Conservation (phyloP, 1,140 invertebrate genomes). For the Pseudomyrmex sp. region DNA sequence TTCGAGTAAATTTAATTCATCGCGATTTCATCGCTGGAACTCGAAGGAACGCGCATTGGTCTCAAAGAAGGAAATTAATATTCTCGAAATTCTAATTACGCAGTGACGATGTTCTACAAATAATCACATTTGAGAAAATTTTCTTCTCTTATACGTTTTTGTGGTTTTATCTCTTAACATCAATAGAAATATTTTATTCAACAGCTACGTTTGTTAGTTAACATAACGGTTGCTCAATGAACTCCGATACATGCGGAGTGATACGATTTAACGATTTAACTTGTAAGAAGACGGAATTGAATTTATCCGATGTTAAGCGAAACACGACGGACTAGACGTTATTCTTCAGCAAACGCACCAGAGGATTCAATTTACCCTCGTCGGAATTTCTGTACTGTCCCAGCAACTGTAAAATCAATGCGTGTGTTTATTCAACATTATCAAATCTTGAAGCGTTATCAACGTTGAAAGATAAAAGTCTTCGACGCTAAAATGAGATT, state of each 20-base stretch:
- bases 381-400: constrained; percentile 89
- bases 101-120: not conserved
- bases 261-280: not conserved
- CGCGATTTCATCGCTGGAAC: constrained; percentile 18
- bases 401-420: constrained; percentile 85
- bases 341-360: constrained; percentile 85
- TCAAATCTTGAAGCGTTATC: not conserved
- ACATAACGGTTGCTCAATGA: constrained; percentile 20
- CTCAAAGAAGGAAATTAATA: not conserved
- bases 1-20: constrained; percentile 45
- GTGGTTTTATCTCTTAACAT: not conserved
- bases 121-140: not conserved
- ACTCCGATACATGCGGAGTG: not conserved
- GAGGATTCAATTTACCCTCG: constrained; percentile 86
- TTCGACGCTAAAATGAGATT: not conserved
- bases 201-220: not conserved
- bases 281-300: constrained; percentile 27
- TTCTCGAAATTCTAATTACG: not conserved
- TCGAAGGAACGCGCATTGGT: not conserved
- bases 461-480: not conserved
- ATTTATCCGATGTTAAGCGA: constrained; percentile 33
- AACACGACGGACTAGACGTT: constrained; percentile 55
- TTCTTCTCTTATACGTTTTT: not conserved
- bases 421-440: constrained; percentile 11
- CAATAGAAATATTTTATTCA: not conserved